Evolutionary conservation across 2,797 vertebrate genomes (phyloP).

Genomic region (Protonibea diacanthus): DNA sequence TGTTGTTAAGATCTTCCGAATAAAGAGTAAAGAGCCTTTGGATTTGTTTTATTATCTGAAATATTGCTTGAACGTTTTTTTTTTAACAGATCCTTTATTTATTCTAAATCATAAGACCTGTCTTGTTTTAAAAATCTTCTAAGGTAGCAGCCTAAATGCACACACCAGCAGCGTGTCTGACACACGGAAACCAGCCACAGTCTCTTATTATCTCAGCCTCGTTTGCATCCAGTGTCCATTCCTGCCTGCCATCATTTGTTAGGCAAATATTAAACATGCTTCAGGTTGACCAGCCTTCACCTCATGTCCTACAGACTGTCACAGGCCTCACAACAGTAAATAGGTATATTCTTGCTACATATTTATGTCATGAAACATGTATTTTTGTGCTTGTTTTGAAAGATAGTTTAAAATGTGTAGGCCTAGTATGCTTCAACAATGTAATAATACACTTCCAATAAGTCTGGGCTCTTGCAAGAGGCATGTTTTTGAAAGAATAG

Average conservation of each 20-base stretch:
- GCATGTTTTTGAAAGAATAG: not conserved
- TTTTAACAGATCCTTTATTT: not conserved
- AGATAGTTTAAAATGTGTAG: not conserved
- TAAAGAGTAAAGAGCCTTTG: not conserved
- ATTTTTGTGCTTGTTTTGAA: not conserved
- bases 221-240: conserved; percentile 80
- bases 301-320: conserved; percentile 34
- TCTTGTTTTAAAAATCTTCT: not conserved
- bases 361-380: not conserved
- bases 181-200: conserved; percentile 30
- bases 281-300: conserved; percentile 50
- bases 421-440: not conserved
- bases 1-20: not conserved
- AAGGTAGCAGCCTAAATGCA: conserved; percentile 14
- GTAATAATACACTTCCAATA: not conserved
- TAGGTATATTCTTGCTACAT: not conserved
- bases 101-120: not conserved
- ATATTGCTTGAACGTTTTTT: not conserved
- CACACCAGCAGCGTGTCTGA: conserved; percentile 26
- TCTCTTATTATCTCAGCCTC: conserved; percentile 50
- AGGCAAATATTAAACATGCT: conserved; percentile 79
- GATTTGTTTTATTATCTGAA: not conserved
- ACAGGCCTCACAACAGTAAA: not conserved
- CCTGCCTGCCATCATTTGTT: conserved; percentile 78
- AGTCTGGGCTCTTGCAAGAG: not conserved